Conservation (phyloP, 2,797 vertebrate genomes). For the Miichthys miiuy region DNA sequence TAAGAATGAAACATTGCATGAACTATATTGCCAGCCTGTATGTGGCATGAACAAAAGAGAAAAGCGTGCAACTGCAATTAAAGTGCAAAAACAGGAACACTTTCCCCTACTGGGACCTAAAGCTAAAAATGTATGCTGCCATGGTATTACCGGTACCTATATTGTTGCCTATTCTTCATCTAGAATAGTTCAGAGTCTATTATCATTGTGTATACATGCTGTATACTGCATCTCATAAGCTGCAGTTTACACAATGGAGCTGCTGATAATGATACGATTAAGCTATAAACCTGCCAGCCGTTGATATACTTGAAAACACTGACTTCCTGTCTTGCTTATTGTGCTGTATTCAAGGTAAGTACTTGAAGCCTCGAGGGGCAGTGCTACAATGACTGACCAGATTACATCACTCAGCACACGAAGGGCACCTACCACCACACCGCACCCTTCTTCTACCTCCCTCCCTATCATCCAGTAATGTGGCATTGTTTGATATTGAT, state of each 20-base stretch:
- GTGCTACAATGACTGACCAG: conserved; percentile 66
- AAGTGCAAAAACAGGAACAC: not conserved
- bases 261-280: conserved; percentile 59
- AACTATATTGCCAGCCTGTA: not conserved
- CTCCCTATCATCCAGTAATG: conserved; percentile 41
- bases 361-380: conserved; percentile 63
- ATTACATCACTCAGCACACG: conserved; percentile 70
- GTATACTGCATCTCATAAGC: conserved; percentile 46
- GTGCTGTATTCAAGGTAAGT: conserved; percentile 64
- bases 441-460: conserved; percentile 35
- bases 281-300: conserved; percentile 76
- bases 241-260: conserved; percentile 67
- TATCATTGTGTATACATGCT: conserved; percentile 15
- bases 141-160: not conserved
- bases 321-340: conserved; percentile 74
- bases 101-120: not conserved
- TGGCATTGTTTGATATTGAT: conserved; percentile 80
- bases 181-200: conserved; percentile 4
- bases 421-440: conserved; percentile 53
- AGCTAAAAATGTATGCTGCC: conserved; percentile 2
- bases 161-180: not conserved
- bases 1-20: not conserved
- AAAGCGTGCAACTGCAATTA: not conserved
- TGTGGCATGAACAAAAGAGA: not conserved
- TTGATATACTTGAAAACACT: conserved; percentile 64